phyloP scores from a whole-genome alignment of 2,113 vertebrate species.

The Carlito syrichta region DNA sequence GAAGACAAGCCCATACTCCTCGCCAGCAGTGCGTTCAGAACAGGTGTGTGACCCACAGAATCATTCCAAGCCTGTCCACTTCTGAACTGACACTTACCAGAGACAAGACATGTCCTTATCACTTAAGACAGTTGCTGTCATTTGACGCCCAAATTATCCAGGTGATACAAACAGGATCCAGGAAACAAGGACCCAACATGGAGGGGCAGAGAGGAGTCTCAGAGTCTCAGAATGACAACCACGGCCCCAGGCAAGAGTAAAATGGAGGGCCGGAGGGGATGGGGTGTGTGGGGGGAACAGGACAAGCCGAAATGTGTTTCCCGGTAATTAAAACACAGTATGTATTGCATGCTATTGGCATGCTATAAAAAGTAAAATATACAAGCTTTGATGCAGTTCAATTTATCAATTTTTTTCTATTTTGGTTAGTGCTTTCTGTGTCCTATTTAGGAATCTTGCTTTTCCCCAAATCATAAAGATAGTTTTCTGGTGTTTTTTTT shows the following conservation, averaged over 20 bases:
- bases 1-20: background rate
- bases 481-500: no score
- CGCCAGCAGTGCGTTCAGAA: no score
- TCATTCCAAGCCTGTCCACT: background rate
- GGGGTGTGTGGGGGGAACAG: no score
- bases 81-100: background rate
- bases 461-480: background rate
- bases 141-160: background rate
- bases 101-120: background rate
- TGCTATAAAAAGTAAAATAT: background rate
- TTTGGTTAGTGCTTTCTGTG: background rate
- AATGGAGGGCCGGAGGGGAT: no score
- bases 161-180: background rate
- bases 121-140: background rate
- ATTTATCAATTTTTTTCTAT: background rate
- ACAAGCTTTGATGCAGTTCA: background rate
- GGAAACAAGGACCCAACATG: background rate
- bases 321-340: background rate
- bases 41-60: rapidly evolving
- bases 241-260: no score
- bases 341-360: background rate
- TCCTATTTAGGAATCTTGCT: background rate
- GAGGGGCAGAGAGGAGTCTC: background rate
- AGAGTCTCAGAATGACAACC: background rate
- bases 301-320: no score